Evolutionary conservation across 2,113 vertebrate genomes (phyloP), one percentile per base, ranked within the genome.

Genomic region (Zapus hudsonius): DNA sequence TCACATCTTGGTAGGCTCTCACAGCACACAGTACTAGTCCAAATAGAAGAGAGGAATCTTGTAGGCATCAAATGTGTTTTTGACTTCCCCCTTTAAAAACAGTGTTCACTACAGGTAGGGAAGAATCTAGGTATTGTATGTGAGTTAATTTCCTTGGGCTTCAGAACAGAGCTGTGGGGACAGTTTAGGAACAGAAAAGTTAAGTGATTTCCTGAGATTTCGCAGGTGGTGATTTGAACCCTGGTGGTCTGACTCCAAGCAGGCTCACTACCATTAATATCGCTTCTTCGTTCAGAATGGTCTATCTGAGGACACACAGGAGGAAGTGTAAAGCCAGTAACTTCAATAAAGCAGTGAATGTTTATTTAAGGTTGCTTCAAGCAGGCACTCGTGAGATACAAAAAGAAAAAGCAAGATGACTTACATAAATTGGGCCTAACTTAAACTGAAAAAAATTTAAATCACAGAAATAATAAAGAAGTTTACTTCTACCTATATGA

Each of bases 31-130:
- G 66, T 59, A 44, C 27, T 52, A 72, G 76, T 87, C 22, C 63
- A 87, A 89, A 91, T 44, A 93, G 64, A 92, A 74, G 42, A 61
- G 61, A 79, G n/a, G 72, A 90, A 89, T 88, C 15, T 79, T 85
- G 63, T 1, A 84, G 67, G 84, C 63, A 87, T 74, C 8, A 42
- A 74, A 75, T 87, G 9, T 67, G 33, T 87, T 72, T 89, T 81
- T 92, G 61, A 87, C 31, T 69, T 66, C 8, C 29, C 33, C 11
- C 79, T 38, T 75, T 87, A 52, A 52, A 52, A 52, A 3, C 90
- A 81, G 44, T 84, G 15, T 79, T 89, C 79, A 89, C 20, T 63
- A 25, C 55, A 47, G 44, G 20, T 66, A 59, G 31, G 38, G 55
- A 40, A 84, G 52, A 86, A 74, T 76, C 17, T 74, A 84, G 70